These are phyloP conservation scores for Alca torda DNA, from an alignment of 2,797 vertebrate species.

Conservation along the genomic window DNA sequence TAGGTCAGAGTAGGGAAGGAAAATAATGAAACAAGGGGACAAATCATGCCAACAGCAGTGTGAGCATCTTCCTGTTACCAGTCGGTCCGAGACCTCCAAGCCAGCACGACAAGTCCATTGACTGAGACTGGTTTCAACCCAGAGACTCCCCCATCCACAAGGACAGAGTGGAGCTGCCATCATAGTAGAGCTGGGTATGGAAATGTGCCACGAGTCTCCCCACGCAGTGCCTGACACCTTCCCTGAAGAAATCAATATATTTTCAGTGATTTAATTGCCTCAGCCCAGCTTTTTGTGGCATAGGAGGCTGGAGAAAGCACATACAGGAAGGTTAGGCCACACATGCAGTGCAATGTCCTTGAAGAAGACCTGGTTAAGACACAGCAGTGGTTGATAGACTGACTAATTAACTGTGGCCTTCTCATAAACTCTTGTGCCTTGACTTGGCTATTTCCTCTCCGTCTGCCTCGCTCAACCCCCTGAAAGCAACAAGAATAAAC, in stretches of 20 bases:
- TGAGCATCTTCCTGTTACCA: conserved; percentile 21
- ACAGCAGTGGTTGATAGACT: background rate
- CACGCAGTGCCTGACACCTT: background rate
- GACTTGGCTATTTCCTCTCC: background rate
- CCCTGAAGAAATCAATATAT: background rate
- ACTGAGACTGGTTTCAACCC: background rate
- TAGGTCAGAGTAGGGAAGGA: conserved; percentile 51
- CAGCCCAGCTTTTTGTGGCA: background rate
- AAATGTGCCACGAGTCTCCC: background rate
- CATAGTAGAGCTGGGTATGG: background rate
- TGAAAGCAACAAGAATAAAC: background rate
- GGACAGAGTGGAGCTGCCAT: background rate
- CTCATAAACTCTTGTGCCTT: background rate
- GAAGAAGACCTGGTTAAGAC: background rate
- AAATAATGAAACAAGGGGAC: conserved; percentile 43
- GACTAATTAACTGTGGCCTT: background rate
- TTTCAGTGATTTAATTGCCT: background rate
- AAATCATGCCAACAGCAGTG: conserved; percentile 19
- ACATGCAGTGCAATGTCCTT: background rate
- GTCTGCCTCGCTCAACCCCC: background rate
- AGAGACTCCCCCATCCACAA: background rate
- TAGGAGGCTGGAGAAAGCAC: background rate
- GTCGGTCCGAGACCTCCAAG: background rate
- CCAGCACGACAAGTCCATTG: background rate
- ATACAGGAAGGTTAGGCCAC: background rate